Base-by-base conservation (phyloP, 1,140 invertebrate species). In the Helicoverpa armigera region DNA sequence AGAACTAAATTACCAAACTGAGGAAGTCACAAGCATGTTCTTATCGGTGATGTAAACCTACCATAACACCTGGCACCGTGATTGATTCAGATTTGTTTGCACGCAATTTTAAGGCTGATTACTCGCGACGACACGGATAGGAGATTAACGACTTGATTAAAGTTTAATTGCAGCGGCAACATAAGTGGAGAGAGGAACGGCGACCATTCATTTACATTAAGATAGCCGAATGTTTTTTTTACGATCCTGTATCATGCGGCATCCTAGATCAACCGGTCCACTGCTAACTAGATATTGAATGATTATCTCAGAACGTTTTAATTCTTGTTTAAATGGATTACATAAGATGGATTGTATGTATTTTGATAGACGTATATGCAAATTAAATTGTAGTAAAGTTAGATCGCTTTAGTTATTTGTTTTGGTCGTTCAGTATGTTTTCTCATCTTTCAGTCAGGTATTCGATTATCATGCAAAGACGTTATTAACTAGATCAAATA, bases 81-180 rank as follows among this genome's bases (percentile, higher is more conserved):
- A 72, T 79, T 79, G 56, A 69, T 70, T 61, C 18, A 51, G 77
- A 79, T 79, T 77, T 79, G 65, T 79, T 79, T 72, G 77, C 53
- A 77, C 63, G 63, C 53, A 72, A 79, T 72, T 79, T 79, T 72
- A 69, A 79, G 65, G 53, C 53, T 48, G 54, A 79, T 72, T 79
- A 79, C 77, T 63, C 29, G 69, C 12, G 50, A 60, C 43, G 73
- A 76, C 73, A 79, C 65, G 76, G 76, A 79, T 69, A 31, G 63
- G n/a, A 79, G 76, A 79, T 79, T 56, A 79, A 79, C 63, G 76
- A 79, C 50, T 79, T 56, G 76, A 79, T 79, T 79, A 79, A 67
- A 69, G 43, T 76, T 76, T 76, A 76, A 76, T 76, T 76, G 73
- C 73, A 60, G 73, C 73, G 73, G 73, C 58, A 29, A 76, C 73